phyloP scores from a whole-genome alignment of 2,797 vertebrate genomes.

The Furcifer pardalis region DNA sequence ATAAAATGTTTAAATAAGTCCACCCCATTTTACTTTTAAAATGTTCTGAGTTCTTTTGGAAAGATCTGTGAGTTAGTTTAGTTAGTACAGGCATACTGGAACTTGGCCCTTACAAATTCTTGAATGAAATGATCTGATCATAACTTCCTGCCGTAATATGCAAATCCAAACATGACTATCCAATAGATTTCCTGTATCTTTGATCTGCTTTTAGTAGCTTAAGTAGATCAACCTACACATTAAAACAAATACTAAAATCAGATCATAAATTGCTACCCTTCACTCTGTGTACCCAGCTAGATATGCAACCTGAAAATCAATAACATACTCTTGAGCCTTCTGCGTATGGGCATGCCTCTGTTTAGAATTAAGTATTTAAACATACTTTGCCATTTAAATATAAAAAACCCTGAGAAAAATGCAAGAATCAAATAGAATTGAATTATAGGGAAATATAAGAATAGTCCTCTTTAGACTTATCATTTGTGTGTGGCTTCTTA shows the following conservation, averaged over 20 bases:
- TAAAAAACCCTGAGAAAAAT: background rate
- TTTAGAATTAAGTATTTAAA: no score
- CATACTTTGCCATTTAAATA: background rate
- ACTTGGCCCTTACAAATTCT: background rate
- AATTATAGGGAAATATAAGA: background rate
- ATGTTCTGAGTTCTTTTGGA: background rate
- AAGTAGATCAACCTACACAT: background rate
- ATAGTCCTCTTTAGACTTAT: background rate
- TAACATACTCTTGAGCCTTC: no score
- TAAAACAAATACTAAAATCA: no score
- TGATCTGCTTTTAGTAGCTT: background rate
- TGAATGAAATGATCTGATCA: background rate
- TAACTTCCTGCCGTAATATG: background rate
- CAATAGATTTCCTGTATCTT: background rate
- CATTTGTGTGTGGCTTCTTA: background rate
- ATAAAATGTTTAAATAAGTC: no score
- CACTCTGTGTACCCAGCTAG: no score
- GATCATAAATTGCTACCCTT: no score
- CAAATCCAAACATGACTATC: background rate
- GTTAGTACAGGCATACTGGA: background rate
- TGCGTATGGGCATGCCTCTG: no score
- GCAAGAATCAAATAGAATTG: background rate
- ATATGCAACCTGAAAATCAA: no score
- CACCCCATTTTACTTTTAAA: no score
- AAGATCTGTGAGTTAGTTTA: background rate